These are phyloP conservation scores for Hystrix cristata DNA, from an alignment of 2,113 vertebrate genomes.

Conservation along the genomic window DNA sequence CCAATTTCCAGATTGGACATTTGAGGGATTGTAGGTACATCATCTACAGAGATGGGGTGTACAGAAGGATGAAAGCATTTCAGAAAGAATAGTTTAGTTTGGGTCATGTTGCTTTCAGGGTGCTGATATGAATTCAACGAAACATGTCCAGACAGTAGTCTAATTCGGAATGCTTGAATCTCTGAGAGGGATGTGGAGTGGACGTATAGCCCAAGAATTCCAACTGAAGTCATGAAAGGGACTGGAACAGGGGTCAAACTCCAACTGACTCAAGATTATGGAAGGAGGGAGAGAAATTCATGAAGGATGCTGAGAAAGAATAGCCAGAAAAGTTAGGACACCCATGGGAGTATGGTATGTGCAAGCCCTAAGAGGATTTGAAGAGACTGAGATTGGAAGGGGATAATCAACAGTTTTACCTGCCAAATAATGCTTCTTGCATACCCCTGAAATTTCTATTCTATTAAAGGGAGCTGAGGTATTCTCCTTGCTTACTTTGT, in stretches of 20 bases:
- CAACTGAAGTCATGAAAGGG: neutral
- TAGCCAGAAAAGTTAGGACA: neutral
- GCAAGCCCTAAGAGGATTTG: neutral
- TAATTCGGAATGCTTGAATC: neutral
- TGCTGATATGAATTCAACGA: neutral
- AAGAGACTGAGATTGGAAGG: neutral
- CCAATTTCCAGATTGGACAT: neutral
- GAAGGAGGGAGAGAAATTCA: neutral
- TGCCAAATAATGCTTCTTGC: neutral
- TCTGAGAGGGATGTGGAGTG: neutral
- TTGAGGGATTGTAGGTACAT: neutral
- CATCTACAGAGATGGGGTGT: neutral
- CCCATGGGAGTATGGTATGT: neutral
- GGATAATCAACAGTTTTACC: neutral
- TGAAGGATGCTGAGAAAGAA: neutral
- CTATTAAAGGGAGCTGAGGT: neutral
- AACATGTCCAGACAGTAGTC: neutral
- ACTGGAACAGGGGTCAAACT: neutral
- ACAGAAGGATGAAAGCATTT: constrained; percentile 27
- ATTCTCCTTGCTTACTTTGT: neutral
- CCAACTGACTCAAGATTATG: neutral
- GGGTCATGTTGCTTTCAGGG: neutral
- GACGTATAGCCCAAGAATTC: neutral
- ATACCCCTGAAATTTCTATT: neutral
- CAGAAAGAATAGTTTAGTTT: neutral